Evolutionary conservation across 1,140 invertebrate species (phyloP).

Genomic region (Diuraphis noxia): DNA sequence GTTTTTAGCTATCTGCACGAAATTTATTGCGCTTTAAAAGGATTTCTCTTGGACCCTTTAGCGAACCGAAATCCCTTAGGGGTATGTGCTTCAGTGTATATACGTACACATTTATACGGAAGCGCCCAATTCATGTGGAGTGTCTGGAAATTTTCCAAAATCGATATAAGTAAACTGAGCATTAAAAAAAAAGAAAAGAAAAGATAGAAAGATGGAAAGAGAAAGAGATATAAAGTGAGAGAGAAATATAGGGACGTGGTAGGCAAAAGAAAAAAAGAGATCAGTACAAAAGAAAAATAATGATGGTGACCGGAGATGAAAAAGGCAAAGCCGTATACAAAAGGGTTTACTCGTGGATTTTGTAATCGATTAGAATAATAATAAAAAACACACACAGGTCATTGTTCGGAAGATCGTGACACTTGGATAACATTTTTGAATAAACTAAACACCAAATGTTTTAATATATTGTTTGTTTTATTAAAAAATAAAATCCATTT

Average conservation of each 20-base stretch:
- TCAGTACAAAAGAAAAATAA: conserved; percentile 34
- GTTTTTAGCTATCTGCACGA: conserved; percentile 13
- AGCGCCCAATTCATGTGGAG: conserved; percentile 22
- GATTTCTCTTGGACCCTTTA: conserved; percentile 39
- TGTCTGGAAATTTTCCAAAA: conserved; percentile 47
- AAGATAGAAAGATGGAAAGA: not conserved
- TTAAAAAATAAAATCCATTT: not conserved
- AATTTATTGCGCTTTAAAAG: conserved; percentile 49
- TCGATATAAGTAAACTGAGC: conserved; percentile 39
- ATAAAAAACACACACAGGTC: not conserved
- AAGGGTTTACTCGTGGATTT: conserved; percentile 35
- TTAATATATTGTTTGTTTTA: not conserved
- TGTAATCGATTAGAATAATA: conserved; percentile 21
- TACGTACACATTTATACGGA: conserved; percentile 11
- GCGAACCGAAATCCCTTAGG: conserved; percentile 31
- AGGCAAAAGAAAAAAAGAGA: not conserved
- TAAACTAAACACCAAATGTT: not conserved
- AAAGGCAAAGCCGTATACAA: conserved; percentile 29
- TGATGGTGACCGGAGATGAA: conserved; percentile 40
- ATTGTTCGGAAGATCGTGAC: conserved; percentile 13
- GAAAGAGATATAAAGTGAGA: not conserved
- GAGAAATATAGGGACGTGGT: not conserved
- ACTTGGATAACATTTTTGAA: not conserved
- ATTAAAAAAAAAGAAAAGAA: conserved; percentile 24
- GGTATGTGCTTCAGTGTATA: conserved; percentile 14